These are phyloP conservation scores for Montipora capricornis DNA, from an alignment of 64 coral and sea anemone species.

Conservation along the genomic window DNA sequence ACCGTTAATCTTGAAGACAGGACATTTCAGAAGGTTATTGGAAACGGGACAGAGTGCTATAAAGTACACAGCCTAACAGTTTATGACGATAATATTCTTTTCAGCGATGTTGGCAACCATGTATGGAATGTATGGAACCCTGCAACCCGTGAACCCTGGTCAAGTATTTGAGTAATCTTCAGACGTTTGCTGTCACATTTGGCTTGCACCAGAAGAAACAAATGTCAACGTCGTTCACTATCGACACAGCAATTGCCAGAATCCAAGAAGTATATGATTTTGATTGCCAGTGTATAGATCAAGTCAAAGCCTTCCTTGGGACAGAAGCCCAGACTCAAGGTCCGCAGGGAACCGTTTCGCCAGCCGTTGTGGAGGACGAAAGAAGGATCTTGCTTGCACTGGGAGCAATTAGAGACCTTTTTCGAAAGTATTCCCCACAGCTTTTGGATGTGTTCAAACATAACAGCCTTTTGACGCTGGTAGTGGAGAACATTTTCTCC, in stretches of 20 bases:
- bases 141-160: not conserved
- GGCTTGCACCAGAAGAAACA: conserved; percentile 75
- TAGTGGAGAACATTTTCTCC: not conserved
- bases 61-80: too few relatives aligned
- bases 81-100: too few relatives aligned
- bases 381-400: conserved; percentile 56
- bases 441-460: conserved; percentile 26
- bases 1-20: too few relatives aligned
- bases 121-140: too few relatives aligned
- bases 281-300: conserved; percentile 49
- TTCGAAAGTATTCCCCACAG: conserved; percentile 22
- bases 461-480: not conserved
- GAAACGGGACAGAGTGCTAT: too few relatives aligned
- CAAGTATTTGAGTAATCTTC: conserved; percentile 49
- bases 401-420: conserved; percentile 20
- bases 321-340: conserved; percentile 59
- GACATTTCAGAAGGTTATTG: too few relatives aligned
- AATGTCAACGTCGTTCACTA: conserved; percentile 6
- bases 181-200: conserved; percentile 55
- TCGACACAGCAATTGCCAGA: conserved; percentile 63
- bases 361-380: conserved; percentile 61
- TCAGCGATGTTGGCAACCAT: too few relatives aligned
- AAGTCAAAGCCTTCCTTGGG: conserved; percentile 56
- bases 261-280: conserved; percentile 68
- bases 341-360: conserved; percentile 61